Evolutionary conservation across 2,113 vertebrate genomes (phyloP), one percentile per base, ranked within the genome.

Genomic region (Ramphastos sulfuratus): DNA sequence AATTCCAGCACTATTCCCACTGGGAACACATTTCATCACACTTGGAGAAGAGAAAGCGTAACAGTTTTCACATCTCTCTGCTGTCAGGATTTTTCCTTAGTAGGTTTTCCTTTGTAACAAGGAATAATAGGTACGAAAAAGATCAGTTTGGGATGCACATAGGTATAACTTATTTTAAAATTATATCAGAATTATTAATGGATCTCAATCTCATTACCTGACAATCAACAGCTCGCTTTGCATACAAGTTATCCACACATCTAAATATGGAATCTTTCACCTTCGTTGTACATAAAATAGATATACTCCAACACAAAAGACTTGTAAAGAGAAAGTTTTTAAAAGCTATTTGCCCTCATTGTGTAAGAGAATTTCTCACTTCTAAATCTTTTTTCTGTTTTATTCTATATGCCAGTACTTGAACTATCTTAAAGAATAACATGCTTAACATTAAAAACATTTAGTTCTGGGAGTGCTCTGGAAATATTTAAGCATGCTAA

Each of bases 111-210:
- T 58, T 44, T 67, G 48, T 44, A 33, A 81, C 5, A 69, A 15
- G 30, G 56, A 95, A 64, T 7, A 78, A 71, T 71, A 80, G 10
- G 7, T 82, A 78, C 86, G 63, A 18, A 37, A 74, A 56, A 55
- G 33, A 80, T 58, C 28, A 14, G 23, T 67, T 65, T 44, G 60
- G 21, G 50, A 81, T 44, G 16, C 21, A 85, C 0, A 1, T 3
- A 35, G 30, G 23, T 18, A 78, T 58, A 63, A 66, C 27, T 64
- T 74, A 50, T 4, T 90, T 89, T 55, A 50, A 83, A 78, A 17
- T 58, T 35, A 86, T 92, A 94, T n/a, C 58, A 84, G 70, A 77
- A 83, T 87, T 83, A 94, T 37, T 69, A 93, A 71, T 30, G 27
- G 44, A 85, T 65, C 23, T 74, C 55, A 39, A 67, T 37, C 42